Conservation (phyloP, 2,113 vertebrate genomes). For the Jacana jacana region DNA sequence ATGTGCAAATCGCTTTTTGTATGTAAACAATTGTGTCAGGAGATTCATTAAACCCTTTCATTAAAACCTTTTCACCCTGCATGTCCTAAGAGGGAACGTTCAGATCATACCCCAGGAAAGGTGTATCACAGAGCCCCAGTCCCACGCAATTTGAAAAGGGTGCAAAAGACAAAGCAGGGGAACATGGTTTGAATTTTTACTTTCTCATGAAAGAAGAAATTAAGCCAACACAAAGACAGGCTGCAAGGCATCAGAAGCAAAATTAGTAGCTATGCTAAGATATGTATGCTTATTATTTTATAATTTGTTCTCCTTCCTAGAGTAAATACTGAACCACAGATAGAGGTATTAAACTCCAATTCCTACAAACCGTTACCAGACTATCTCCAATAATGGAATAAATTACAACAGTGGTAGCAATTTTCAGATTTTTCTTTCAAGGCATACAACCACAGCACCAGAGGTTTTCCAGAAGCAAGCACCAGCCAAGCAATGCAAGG, state of each 20-base stretch:
- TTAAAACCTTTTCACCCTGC: not conserved
- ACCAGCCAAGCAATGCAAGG: rapidly evolving
- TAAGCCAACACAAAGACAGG: not conserved
- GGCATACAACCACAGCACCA: not conserved
- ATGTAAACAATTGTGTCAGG: not conserved
- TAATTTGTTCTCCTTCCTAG: not conserved
- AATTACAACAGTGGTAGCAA: not conserved
- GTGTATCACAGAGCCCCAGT: not conserved
- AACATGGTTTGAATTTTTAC: not conserved
- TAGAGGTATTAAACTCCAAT: not conserved
- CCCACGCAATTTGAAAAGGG: not conserved
- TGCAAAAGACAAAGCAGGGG: not conserved
- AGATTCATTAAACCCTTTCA: conserved; percentile 10
- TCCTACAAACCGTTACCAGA: not conserved
- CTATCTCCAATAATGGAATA: not conserved
- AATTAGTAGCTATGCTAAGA: not conserved
- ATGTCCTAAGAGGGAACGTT: not conserved
- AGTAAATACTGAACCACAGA: not conserved
- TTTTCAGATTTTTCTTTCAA: not conserved
- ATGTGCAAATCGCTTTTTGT: not conserved
- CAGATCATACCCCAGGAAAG: not conserved
- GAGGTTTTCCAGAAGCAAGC: not conserved
- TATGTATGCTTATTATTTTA: not conserved
- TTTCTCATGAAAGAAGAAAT: not conserved
- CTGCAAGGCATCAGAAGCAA: not conserved